These are phyloP conservation scores for Phoxinus phoxinus DNA, from an alignment of 2,113 vertebrate species.

Conservation along the genomic window DNA sequence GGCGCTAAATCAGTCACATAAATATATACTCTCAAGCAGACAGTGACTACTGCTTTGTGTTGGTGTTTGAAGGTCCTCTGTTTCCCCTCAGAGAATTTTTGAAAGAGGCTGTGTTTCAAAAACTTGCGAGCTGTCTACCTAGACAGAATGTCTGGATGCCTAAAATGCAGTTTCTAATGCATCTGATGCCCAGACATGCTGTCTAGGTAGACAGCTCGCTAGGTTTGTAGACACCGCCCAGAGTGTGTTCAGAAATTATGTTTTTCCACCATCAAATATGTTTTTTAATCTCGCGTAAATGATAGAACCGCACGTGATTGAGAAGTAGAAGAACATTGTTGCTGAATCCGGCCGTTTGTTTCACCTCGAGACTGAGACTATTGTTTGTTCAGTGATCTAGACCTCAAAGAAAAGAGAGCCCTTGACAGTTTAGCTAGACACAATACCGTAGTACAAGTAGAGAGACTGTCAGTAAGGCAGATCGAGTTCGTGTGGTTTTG, in stretches of 20 bases:
- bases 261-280: not conserved
- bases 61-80: not conserved
- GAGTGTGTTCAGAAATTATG: not conserved
- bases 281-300: not conserved
- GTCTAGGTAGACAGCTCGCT: not conserved
- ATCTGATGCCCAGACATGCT: not conserved
- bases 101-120: conserved; percentile 2
- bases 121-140: not conserved
- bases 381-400: conserved; percentile 16
- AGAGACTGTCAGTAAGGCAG: not conserved
- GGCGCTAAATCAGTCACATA: not conserved
- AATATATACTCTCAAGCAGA: not conserved
- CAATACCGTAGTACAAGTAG: not conserved
- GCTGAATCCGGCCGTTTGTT: not conserved
- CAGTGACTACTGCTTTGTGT: conserved; percentile 24
- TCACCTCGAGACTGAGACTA: not conserved
- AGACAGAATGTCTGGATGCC: not conserved
- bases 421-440: conserved; percentile 36
- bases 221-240: not conserved
- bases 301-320: not conserved
- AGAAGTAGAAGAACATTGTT: not conserved
- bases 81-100: not conserved
- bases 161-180: not conserved
- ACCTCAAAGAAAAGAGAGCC: conserved; percentile 9
- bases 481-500: not conserved